Base-by-base conservation (phyloP, 2,797 vertebrate species). In the Melanotaenia nigrans region DNA sequence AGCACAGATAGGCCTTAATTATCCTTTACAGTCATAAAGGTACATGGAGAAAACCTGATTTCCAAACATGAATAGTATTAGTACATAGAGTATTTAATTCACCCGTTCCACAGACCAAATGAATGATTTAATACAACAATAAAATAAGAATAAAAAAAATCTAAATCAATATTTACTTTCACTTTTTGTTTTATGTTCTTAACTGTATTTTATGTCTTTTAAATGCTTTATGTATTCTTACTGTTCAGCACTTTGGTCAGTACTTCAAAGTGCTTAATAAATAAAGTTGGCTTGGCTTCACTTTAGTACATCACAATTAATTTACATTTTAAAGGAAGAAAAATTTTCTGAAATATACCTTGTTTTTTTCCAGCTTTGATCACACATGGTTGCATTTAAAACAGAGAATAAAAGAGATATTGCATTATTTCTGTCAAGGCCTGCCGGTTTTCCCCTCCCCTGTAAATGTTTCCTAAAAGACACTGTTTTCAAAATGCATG, bases 1-100 rank as follows among this genome's bases (percentile, higher is more conserved):
- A 76, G 80, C 69, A 71, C 72, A 66, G 70, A 77, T 62, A 70
- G 68, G 72, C 85, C 56, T 75, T 89, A 87, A 92, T 91, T 86
- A 89, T 79, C 58, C 55, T 76, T 79, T 73, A 70, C 61, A 71
- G 60, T 73, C 63, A 61, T 45, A n/a, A 47, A 68, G 60, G 42
- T 61, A 73, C 25, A 56, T 49, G 65, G 8, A 54, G 42, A 35
- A 25, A 84, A 78, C 25, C 54, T 62, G 61, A 74, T 67, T 79
- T 40, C 53, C 56, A 78, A 64, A 86, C 86, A 61, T 33, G 3
- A 61, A 45, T 25, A 64, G 85, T 85, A 61, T 33, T 2, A 61
- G 51, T 30, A 2, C 45, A 55, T 68, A 49, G 9, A 49, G 8
- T 22, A 55, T 77, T 72, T 58, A 20, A 71, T 79, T 82, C 47